A percentile compares a stretch with the other conserved stretches of the same genome.
These are phyloP conservation scores for Reticulitermes speratus DNA, from an alignment of 1,140 invertebrate species.

Conservation along the genomic window DNA sequence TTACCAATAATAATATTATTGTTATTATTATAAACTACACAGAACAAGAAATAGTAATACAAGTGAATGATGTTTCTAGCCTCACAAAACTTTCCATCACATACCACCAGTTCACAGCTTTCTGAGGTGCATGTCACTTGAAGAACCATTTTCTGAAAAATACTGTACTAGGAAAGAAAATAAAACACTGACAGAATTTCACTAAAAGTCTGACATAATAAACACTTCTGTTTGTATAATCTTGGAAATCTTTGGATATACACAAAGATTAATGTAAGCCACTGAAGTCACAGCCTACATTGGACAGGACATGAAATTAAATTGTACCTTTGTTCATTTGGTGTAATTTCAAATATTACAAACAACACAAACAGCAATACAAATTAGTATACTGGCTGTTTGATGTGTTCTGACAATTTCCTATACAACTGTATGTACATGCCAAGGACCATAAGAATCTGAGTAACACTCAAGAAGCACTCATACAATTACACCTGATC, in stretches of 20 bases:
- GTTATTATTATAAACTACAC: not conserved
- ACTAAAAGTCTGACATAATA: not conserved
- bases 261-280: not conserved
- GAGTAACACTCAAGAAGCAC: not conserved
- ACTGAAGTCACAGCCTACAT: not conserved
- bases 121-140: not conserved
- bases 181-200: not conserved
- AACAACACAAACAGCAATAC: not conserved
- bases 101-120: not conserved
- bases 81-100: not conserved
- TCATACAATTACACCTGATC: not conserved
- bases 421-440: not conserved
- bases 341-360: not conserved
- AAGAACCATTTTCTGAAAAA: not conserved
- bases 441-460: not conserved
- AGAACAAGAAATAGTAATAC: not conserved
- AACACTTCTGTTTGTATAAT: not conserved
- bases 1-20: not conserved
- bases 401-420: not conserved
- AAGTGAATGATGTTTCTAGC: not conserved
- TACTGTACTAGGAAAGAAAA: not conserved
- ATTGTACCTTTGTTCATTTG: not conserved
- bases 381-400: not conserved
- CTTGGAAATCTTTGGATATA: conserved; percentile 8
- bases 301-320: not conserved